These are phyloP conservation scores for Achlya flavicornis DNA, from an alignment of 2,888 invertebrate genomes.

Conservation along the genomic window DNA sequence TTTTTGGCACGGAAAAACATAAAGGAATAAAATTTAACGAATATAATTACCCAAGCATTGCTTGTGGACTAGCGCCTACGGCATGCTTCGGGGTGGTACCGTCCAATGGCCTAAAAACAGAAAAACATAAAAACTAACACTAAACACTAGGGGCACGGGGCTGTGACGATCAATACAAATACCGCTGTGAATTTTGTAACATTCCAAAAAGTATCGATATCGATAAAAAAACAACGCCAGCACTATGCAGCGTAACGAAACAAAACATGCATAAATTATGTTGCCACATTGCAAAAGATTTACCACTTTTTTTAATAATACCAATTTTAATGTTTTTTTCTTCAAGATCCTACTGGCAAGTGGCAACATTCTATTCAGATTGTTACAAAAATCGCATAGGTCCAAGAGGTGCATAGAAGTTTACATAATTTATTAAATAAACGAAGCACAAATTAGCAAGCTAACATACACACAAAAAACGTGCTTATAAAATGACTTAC, in stretches of 20 bases:
- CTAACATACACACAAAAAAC: constrained; percentile 17
- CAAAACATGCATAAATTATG: not conserved
- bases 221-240: constrained; percentile 11
- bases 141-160: constrained; percentile 59
- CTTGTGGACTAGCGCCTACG: constrained; percentile 84
- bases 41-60: constrained; percentile 86
- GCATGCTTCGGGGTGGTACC: constrained; percentile 83
- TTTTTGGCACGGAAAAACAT: constrained; percentile 21
- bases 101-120: constrained; percentile 87
- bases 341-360: not conserved
- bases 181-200: constrained; percentile 45
- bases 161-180: constrained; percentile 38
- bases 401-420: not conserved
- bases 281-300: constrained; percentile 2
- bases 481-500: not conserved
- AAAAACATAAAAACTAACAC: constrained; percentile 79
- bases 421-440: not conserved
- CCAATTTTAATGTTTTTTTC: not conserved
- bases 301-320: not conserved
- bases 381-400: constrained; percentile 35
- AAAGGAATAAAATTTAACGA: constrained; percentile 42
- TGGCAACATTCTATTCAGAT: constrained; percentile 22
- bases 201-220: constrained; percentile 32
- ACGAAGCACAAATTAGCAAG: constrained; percentile 29
- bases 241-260: not conserved